These are phyloP conservation scores for Lumbricus terrestris DNA, from an alignment of 2,888 invertebrate genomes.

Conservation along the genomic window DNA sequence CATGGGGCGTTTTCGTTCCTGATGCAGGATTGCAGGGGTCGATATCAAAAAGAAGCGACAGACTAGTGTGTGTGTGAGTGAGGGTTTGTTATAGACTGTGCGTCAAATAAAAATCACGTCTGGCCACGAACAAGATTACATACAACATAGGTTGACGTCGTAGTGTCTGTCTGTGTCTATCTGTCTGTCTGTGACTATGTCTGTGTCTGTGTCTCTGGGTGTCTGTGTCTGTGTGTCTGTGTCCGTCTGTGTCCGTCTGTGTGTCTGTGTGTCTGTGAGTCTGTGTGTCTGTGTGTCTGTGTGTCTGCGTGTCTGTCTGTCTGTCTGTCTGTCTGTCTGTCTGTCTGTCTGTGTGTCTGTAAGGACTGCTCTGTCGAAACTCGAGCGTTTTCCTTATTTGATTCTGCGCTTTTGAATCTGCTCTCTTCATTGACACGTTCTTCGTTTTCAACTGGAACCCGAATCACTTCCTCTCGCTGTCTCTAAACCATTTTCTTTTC, in stretches of 20 bases:
- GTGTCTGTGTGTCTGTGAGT: no score
- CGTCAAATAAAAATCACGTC: not conserved
- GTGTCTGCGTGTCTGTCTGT: not conserved
- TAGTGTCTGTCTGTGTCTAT: not conserved
- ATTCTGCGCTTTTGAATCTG: no score
- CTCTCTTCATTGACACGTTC: no score
- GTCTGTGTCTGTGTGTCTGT: not conserved
- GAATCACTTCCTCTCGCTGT: no score
- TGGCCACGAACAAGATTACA: not conserved
- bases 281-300: not conserved
- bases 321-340: no score
- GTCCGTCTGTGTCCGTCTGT: not conserved
- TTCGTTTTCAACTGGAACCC: no score
- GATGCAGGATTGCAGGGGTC: no score
- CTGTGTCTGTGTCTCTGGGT: not conserved
- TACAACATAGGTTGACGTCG: not conserved
- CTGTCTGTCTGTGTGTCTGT: no score
- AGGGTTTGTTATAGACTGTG: not conserved
- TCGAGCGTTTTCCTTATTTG: no score
- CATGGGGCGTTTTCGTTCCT: not conserved
- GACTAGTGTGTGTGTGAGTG: not conserved
- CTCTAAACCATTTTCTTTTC: no score
- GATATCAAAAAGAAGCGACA: not conserved
- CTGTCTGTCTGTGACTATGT: not conserved
- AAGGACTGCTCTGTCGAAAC: no score